These are phyloP conservation scores for Stratiomys singularior DNA, from an alignment of 2,888 invertebrate genomes.

Conservation along the genomic window DNA sequence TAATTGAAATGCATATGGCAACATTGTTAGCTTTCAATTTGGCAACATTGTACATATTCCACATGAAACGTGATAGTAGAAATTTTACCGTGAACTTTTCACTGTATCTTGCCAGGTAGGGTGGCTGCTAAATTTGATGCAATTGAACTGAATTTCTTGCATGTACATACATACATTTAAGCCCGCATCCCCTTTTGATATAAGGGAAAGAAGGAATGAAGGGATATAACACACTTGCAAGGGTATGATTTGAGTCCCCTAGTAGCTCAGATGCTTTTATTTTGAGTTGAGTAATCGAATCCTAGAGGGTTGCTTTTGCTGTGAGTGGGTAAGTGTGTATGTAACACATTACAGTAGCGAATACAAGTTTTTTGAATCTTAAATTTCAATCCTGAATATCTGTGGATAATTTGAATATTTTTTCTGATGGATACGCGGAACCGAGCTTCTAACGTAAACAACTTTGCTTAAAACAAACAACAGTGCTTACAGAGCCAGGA, in stretches of 20 bases:
- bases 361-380: not conserved
- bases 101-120: constrained; percentile 35
- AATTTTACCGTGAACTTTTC: constrained; percentile 40
- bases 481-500: too few relatives aligned
- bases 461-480: too few relatives aligned
- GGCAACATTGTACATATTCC: constrained; percentile 26
- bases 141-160: not conserved
- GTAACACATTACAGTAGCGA: not conserved
- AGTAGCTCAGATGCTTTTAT: constrained; percentile 39
- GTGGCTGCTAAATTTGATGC: constrained; percentile 34
- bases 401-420: too few relatives aligned
- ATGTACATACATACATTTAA: not conserved
- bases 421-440: too few relatives aligned
- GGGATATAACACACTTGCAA: not conserved
- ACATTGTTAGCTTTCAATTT: constrained; percentile 1
- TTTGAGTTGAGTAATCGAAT: constrained; percentile 40
- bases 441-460: too few relatives aligned
- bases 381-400: too few relatives aligned
- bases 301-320: not conserved
- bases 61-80: constrained; percentile 20
- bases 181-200: not conserved
- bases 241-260: constrained; percentile 2
- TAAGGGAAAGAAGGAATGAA: not conserved
- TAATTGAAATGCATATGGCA: not conserved
- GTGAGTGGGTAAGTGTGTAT: constrained; percentile 17